A percentile compares a stretch with the other conserved stretches of the same genome.
Conservation (phyloP, 2,888 invertebrate species). For the Dysmachus trigonus region DNA sequence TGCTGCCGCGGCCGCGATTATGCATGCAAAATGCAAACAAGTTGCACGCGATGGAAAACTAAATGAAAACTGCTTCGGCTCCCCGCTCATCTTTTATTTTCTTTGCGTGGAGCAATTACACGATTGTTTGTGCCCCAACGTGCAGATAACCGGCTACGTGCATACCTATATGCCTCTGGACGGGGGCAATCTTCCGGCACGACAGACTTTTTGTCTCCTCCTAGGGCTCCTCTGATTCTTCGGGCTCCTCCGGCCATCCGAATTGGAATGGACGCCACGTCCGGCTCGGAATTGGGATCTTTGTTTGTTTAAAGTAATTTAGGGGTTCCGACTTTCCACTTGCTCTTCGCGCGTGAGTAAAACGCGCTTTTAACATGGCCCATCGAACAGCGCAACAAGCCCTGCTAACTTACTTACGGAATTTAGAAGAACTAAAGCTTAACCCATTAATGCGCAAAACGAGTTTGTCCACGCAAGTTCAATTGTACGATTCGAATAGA, state of each 20-base stretch:
- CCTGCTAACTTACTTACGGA: too few relatives aligned
- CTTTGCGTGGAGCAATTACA: constrained; percentile 14
- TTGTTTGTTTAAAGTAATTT: neutral
- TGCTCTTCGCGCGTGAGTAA: neutral
- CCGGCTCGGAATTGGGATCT: neutral
- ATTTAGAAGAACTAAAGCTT: too few relatives aligned
- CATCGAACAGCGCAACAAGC: neutral
- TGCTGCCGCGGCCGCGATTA: neutral
- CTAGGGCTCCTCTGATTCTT: neutral
- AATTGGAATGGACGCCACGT: neutral
- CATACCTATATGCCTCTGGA: neutral
- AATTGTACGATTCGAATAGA: too few relatives aligned
- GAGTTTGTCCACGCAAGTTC: too few relatives aligned
- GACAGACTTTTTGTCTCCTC: neutral
- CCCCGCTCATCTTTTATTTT: constrained; percentile 17
- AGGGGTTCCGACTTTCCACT: neutral
- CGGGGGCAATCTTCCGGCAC: neutral
- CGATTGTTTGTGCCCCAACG: constrained; percentile 16
- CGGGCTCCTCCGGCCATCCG: neutral
- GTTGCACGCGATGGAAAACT: constrained; percentile 24
- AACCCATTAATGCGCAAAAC: too few relatives aligned
- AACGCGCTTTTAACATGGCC: neutral
- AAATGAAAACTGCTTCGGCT: constrained; percentile 17
- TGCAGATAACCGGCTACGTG: neutral
- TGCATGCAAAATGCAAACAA: constrained; percentile 35